These are phyloP conservation scores for Iphiclides podalirius DNA, from an alignment of 2,888 invertebrate species.

Conservation along the genomic window DNA sequence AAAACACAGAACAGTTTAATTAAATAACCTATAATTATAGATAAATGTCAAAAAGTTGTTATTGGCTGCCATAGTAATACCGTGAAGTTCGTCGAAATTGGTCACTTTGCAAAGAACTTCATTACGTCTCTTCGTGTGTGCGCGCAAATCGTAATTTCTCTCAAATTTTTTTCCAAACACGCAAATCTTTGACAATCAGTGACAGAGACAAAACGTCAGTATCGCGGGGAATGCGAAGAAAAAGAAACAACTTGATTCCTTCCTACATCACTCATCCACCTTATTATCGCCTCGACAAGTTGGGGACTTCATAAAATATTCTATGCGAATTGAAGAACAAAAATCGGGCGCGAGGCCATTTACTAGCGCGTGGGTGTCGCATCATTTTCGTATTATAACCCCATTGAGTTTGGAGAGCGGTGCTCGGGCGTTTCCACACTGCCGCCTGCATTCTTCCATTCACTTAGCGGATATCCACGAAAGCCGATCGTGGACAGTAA, in stretches of 20 bases:
- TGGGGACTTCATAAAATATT: conserved; percentile 15
- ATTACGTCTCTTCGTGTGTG: no score
- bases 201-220: no score
- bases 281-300: conserved; percentile 15
- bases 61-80: no score
- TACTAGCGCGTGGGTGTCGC: conserved; percentile 47
- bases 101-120: no score
- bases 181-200: no score
- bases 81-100: no score
- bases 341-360: conserved; percentile 36
- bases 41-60: no score
- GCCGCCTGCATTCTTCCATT: conserved; percentile 44
- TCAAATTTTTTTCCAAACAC: no score
- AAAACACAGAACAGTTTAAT: no score
- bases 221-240: no score
- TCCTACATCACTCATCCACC: conserved; percentile 16
- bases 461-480: conserved; percentile 65
- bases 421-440: conserved; percentile 51
- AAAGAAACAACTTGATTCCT: conserved; percentile 14
- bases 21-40: no score
- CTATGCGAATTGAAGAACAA: conserved; percentile 33
- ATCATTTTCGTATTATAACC: conserved; percentile 52
- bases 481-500: conserved; percentile 47
- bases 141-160: no score
- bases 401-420: conserved; percentile 45